These are phyloP conservation scores for Brachionus asplanchnoidis DNA, from an alignment of 1,140 invertebrate species.

Conservation along the genomic window DNA sequence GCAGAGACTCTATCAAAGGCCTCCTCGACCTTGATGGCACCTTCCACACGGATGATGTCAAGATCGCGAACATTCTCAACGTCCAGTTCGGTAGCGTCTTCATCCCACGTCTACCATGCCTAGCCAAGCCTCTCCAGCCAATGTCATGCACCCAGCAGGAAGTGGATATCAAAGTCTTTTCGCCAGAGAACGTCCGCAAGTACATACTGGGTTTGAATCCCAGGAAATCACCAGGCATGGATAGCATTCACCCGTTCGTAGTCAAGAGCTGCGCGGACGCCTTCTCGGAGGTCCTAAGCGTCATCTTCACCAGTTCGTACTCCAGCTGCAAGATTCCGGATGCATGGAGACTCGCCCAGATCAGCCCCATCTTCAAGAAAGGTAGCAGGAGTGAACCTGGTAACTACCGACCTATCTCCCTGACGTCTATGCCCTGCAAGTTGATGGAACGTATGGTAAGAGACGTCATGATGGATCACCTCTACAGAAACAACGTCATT, in stretches of 20 bases:
- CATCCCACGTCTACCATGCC: neutral
- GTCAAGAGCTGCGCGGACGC: neutral
- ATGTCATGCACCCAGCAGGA: neutral
- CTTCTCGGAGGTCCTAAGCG: neutral
- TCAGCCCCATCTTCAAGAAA: constrained; percentile 14
- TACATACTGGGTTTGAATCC: neutral
- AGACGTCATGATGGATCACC: neutral
- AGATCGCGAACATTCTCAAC: neutral
- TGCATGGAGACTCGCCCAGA: neutral
- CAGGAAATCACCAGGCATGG: neutral
- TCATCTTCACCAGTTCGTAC: neutral
- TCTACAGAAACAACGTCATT: neutral
- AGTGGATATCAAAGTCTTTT: neutral
- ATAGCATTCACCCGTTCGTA: neutral
- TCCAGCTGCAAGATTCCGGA: neutral
- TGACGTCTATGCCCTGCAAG: constrained; percentile 9
- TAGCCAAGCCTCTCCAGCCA: neutral
- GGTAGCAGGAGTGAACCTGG: neutral
- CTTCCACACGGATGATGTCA: neutral
- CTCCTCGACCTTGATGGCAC: too few species aligned
- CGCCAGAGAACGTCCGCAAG: neutral
- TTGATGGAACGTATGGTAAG: neutral
- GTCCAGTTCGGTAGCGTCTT: neutral
- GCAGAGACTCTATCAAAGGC: neutral
- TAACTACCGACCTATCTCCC: neutral